phyloP scores from a whole-genome alignment of 2,888 invertebrate species.

The Apotomis turbidana region DNA sequence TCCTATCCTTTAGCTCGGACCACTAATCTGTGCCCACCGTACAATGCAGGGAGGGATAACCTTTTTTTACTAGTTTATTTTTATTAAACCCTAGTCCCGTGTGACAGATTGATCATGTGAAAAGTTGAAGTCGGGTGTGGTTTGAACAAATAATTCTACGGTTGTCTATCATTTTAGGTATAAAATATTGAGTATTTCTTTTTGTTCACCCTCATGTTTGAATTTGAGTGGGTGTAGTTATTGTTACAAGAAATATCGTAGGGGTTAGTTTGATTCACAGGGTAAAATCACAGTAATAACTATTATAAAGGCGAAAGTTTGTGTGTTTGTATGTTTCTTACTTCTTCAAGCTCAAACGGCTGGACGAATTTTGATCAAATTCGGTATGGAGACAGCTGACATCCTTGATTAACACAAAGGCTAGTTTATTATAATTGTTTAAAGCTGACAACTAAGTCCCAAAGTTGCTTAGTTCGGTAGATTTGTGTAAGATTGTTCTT shows the following conservation, averaged over 20 bases:
- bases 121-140: constrained; percentile 40
- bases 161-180: constrained; percentile 29
- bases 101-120: constrained; percentile 72
- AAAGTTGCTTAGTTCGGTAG: no score
- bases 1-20: constrained; percentile 75
- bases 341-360: no score
- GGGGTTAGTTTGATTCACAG: no score
- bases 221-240: not conserved
- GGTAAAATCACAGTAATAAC: no score
- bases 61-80: constrained; percentile 72
- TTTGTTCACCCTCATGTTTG: not conserved
- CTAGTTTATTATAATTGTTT: not conserved
- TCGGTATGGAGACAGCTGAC: no score
- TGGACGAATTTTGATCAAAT: no score
- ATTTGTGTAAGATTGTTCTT: no score
- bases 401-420: not conserved
- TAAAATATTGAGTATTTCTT: constrained; percentile 11
- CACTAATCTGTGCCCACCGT: constrained; percentile 72
- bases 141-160: constrained; percentile 31
- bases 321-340: no score
- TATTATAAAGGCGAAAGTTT: not conserved
- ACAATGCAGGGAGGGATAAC: constrained; percentile 79
- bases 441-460: not conserved
- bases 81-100: constrained; percentile 62
- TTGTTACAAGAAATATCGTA: not conserved